Conservation (phyloP, 2,797 vertebrate genomes). For the Gymnoscopelus microlampas region DNA sequence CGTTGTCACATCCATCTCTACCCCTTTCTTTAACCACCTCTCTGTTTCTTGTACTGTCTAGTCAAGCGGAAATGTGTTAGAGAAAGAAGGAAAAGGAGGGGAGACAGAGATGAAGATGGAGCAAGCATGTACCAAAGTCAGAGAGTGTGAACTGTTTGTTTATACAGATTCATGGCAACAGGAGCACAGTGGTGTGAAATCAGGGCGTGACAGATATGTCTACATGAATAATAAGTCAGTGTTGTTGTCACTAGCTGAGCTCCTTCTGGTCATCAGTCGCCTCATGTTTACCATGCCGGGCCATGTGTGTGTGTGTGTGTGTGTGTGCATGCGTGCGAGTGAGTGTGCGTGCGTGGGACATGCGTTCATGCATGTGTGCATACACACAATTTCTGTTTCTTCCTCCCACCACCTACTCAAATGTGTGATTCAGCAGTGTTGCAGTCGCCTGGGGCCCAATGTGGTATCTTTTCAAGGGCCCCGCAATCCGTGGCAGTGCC, state of each 20-base stretch:
- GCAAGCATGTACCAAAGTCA: conserved; percentile 29
- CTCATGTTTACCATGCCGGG: background rate
- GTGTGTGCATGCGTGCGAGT: background rate
- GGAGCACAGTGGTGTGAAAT: conserved; percentile 43
- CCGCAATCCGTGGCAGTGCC: no score
- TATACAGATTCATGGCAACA: conserved; percentile 51
- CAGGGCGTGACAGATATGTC: conserved; percentile 48
- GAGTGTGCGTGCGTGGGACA: background rate
- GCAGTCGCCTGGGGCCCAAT: no score
- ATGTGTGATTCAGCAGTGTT: no score
- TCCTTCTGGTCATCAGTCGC: conserved; percentile 9
- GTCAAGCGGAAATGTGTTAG: no score
- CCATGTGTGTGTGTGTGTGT: background rate
- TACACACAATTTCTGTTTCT: no score
- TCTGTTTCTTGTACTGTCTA: no score
- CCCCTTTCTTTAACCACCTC: no score
- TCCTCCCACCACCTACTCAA: no score
- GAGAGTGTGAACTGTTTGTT: conserved; percentile 47
- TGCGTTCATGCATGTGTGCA: background rate
- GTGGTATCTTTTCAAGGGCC: no score
- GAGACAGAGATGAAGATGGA: conserved; percentile 25
- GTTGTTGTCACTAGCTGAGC: conserved; percentile 49
- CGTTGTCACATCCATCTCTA: no score
- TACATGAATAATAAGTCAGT: conserved; percentile 66
- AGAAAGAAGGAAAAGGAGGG: background rate